Percentiles rank a stretch among this genome's conserved stretches.
Evolutionary conservation across 2,797 vertebrate species (phyloP).

Genomic region (Ceryle rudis): DNA sequence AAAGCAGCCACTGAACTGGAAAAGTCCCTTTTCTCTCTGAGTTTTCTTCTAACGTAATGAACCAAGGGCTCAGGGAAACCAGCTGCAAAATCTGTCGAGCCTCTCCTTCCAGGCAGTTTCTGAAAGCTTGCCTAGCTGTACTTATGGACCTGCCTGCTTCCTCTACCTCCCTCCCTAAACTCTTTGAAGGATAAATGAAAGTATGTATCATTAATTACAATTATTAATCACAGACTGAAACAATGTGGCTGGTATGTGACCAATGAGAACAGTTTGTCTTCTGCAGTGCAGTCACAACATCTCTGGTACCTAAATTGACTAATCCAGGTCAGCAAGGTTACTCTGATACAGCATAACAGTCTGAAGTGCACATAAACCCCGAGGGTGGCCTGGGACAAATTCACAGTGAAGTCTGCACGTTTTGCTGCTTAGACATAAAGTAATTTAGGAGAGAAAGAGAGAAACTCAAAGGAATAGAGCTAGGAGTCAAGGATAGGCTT

Average conservation of each 20-base stretch:
- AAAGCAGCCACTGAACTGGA: neutral
- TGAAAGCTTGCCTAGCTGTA: neutral
- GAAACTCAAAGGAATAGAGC: neutral
- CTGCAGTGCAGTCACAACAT: neutral
- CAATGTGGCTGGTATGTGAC: neutral
- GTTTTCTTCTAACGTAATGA: neutral
- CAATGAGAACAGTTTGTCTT: neutral
- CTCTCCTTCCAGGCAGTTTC: neutral
- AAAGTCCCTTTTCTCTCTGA: neutral
- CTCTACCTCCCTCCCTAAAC: neutral
- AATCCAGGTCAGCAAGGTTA: fast-evolving
- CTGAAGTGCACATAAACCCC: neutral
- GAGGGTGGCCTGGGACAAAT: neutral
- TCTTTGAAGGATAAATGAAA: neutral
- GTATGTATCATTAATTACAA: neutral
- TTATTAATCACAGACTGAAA: neutral
- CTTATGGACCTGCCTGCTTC: neutral
- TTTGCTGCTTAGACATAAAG: neutral
- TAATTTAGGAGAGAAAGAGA: neutral
- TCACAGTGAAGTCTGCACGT: neutral
- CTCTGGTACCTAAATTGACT: neutral
- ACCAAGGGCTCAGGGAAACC: neutral
- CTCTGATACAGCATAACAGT: fast-evolving
- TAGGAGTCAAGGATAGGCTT: fast-evolving
- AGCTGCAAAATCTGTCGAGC: neutral